A percentile compares a stretch with the other conserved stretches of the same genome.
Conservation (phyloP, 2,797 vertebrate species). For the Lagodon rhomboides region DNA sequence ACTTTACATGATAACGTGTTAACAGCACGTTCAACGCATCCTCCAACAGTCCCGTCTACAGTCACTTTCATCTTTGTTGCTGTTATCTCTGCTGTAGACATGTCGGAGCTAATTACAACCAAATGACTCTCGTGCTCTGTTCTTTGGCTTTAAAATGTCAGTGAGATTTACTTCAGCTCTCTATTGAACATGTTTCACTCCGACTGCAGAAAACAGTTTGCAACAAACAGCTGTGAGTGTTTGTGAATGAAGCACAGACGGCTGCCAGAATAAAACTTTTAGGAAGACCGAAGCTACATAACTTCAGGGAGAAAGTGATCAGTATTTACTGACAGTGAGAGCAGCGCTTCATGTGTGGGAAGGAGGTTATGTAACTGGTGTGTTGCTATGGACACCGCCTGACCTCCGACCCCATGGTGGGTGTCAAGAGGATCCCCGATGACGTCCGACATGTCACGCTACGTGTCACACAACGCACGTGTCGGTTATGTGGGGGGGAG, state of each 20-base stretch:
- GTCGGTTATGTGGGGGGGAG: conserved; percentile 21
- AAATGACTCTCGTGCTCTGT: no score
- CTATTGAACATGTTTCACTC: not conserved
- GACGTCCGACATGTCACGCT: conserved; percentile 23
- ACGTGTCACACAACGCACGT: conserved; percentile 39
- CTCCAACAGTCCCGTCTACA: no score
- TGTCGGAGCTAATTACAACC: no score
- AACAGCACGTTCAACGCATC: no score
- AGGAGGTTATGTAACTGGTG: conserved; percentile 41
- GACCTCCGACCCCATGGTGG: conserved; percentile 51
- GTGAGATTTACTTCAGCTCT: no score
- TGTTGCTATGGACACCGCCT: conserved; percentile 41
- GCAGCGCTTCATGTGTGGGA: conserved; percentile 4
- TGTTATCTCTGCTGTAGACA: no score
- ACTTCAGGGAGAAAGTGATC: conserved; percentile 5
- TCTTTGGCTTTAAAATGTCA: no score
- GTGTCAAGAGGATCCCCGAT: conserved; percentile 25
- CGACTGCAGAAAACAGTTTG: not conserved
- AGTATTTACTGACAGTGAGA: conserved; percentile 45
- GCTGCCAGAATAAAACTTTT: conserved; percentile 1
- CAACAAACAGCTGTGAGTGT: conserved; percentile 2
- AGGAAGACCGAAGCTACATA: not conserved
- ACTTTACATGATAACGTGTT: no score
- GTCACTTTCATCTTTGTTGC: no score
- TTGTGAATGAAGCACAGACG: conserved; percentile 4